These are phyloP conservation scores for Astyanax mexicanus DNA, from an alignment of 2,797 vertebrate genomes.

Conservation along the genomic window DNA sequence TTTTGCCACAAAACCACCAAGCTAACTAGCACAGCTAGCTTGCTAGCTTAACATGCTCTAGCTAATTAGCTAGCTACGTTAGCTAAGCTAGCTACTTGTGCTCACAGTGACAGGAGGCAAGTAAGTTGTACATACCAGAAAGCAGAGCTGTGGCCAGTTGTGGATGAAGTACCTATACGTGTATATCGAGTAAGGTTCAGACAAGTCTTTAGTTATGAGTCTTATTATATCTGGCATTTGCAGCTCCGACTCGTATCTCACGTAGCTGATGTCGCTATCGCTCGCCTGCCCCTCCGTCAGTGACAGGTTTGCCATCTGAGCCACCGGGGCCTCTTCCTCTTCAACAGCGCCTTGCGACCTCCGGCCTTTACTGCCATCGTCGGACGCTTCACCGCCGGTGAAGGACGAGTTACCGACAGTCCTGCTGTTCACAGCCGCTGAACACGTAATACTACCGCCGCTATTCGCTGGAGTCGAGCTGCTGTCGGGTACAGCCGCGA, in stretches of 20 bases:
- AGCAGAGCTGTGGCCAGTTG: slow-evolving; percentile 99
- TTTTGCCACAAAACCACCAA: background rate
- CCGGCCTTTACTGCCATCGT: slow-evolving; percentile 41
- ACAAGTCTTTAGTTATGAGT: slow-evolving; percentile 99
- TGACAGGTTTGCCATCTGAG: slow-evolving; percentile 74
- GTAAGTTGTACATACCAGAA: slow-evolving; percentile 90
- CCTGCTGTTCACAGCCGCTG: slow-evolving; percentile 46
- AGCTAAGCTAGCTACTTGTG: background rate
- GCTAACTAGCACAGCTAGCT: too few species aligned
- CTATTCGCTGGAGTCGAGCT: too few species aligned
- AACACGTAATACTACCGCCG: background rate
- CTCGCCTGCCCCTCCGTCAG: slow-evolving; percentile 70
- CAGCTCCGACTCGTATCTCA: slow-evolving; percentile 96
- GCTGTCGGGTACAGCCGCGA: slow-evolving; percentile 39
- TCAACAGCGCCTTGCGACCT: slow-evolving; percentile 57
- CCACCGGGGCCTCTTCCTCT: slow-evolving; percentile 53
- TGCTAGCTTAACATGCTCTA: background rate
- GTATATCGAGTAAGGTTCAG: slow-evolving; percentile 99
- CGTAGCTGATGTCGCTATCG: slow-evolving; percentile 90
- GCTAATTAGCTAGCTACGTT: too few species aligned
- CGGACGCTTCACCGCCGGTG: slow-evolving; percentile 29
- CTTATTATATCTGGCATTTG: slow-evolving; percentile 99
- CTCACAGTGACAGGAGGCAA: background rate
- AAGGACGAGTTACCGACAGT: slow-evolving; percentile 59
- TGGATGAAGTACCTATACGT: slow-evolving; percentile 99